phyloP scores from a whole-genome alignment of 2,113 vertebrate genomes.

The Thymallus thymallus region DNA sequence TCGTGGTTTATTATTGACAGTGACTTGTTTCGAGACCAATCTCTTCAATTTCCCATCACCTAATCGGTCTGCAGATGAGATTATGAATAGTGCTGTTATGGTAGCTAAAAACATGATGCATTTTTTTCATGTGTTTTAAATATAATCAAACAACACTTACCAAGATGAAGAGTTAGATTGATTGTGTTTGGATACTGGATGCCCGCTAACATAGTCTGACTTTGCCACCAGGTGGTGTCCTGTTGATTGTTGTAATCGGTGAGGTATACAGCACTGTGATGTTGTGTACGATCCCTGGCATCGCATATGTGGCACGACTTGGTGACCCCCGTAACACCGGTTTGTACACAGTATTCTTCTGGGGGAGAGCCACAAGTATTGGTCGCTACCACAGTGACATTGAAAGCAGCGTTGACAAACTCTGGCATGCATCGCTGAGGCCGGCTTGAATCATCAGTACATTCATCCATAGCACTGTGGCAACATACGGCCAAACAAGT shows the following conservation, averaged over 20 bases:
- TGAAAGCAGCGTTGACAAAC: constrained; percentile 97
- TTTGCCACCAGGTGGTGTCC: constrained; percentile 98
- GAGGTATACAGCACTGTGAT: constrained; percentile 88
- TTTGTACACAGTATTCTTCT: constrained; percentile 98
- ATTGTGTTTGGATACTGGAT: constrained; percentile 93
- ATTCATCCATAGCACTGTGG: constrained; percentile 89
- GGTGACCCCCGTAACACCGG: constrained; percentile 95
- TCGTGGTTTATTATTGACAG: neutral
- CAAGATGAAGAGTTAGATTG: constrained; percentile 95
- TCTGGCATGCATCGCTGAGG: constrained; percentile 96
- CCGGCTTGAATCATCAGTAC: constrained; percentile 73
- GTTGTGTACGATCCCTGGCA: constrained; percentile 81
- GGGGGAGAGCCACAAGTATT: constrained; percentile 94
- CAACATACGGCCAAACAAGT: constrained; percentile 46
- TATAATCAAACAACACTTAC: constrained; percentile 68
- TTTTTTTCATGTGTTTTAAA: too few relatives aligned
- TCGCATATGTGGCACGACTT: constrained; percentile 98
- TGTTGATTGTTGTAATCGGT: constrained; percentile 98
- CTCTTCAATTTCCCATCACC: neutral
- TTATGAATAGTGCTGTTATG: neutral
- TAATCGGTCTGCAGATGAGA: neutral
- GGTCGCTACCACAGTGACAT: constrained; percentile 90
- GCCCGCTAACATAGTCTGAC: constrained; percentile 96
- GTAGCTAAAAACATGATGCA: too few relatives aligned
- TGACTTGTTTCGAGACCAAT: neutral